Percentiles rank a stretch among this genome's conserved stretches.
Conservation (phyloP, 2,888 invertebrate species). For the Linnaemya tessellans region DNA sequence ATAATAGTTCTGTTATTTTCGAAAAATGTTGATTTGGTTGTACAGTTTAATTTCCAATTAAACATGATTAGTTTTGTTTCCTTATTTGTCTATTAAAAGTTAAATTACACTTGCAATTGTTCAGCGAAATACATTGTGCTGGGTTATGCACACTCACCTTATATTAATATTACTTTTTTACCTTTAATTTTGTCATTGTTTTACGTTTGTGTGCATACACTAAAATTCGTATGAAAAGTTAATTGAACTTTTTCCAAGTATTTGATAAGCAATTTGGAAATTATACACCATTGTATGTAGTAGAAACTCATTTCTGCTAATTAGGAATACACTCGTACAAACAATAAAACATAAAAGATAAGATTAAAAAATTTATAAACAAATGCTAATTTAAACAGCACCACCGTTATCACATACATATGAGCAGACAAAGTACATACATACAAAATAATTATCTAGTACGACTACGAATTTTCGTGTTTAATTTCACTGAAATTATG, state of each 20-base stretch:
- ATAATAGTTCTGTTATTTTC: too few species aligned
- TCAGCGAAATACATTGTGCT: background rate
- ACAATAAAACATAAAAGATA: constrained; percentile 21
- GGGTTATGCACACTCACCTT: background rate
- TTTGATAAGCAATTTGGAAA: constrained; percentile 57
- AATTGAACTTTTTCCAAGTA: constrained; percentile 61
- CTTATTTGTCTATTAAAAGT: too few species aligned
- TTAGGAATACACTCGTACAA: background rate
- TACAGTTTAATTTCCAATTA: too few species aligned
- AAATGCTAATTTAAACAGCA: constrained; percentile 13
- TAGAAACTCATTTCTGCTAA: background rate
- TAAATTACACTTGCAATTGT: background rate
- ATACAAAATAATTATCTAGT: background rate
- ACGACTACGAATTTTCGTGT: constrained; percentile 1
- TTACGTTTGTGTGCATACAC: constrained; percentile 2
- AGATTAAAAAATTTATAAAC: constrained; percentile 19
- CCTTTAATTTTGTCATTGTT: constrained; percentile 22
- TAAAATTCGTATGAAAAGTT: constrained; percentile 46
- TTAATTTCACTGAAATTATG: constrained; percentile 57
- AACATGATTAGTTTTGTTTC: too few species aligned
- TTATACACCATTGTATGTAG: constrained; percentile 18
- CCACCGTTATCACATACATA: constrained; percentile 31
- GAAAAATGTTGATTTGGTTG: too few species aligned
- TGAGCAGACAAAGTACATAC: constrained; percentile 12
- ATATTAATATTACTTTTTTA: background rate